Evolutionary conservation across 2,888 invertebrate species (phyloP).

Genomic region (Eilema depressum): DNA sequence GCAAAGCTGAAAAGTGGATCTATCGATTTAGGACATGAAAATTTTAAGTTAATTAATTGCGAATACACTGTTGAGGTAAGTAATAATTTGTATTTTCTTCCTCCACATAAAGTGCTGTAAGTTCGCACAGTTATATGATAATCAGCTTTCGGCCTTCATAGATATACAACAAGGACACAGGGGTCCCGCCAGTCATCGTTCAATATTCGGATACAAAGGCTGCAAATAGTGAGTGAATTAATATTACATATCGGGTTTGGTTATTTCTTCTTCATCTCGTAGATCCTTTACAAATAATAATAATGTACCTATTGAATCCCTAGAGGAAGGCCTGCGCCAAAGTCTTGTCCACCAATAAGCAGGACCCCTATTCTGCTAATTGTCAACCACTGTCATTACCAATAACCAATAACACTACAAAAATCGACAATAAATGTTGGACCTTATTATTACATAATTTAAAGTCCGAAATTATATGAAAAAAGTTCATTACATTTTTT

Average conservation of each 20-base stretch:
- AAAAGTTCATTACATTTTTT: too few relatives aligned
- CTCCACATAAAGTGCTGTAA: not conserved
- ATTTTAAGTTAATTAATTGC: slow-evolving; percentile 58
- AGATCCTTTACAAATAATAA: not conserved
- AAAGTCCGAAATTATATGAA: too few relatives aligned
- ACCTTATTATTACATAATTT: too few relatives aligned
- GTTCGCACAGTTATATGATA: not conserved
- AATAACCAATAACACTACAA: too few relatives aligned
- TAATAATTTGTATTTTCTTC: not conserved
- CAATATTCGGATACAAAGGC: slow-evolving; percentile 58
- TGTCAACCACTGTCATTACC: too few relatives aligned
- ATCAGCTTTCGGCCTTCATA: slow-evolving; percentile 28
- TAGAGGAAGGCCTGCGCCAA: not conserved
- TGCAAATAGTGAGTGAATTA: slow-evolving; percentile 5
- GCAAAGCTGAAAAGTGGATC: slow-evolving; percentile 54
- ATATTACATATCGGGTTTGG: not conserved
- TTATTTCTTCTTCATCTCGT: not conserved
- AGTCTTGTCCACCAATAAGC: not conserved
- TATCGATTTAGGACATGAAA: slow-evolving; percentile 63
- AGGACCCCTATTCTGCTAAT: too few relatives aligned
- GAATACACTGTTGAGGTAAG: slow-evolving; percentile 70
- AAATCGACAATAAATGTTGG: too few relatives aligned
- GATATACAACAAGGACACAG: slow-evolving; percentile 58
- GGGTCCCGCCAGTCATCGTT: slow-evolving; percentile 64
- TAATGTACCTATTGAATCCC: too few relatives aligned